Conservation (phyloP, 2,888 invertebrate genomes). For the Girardia tigrina region DNA sequence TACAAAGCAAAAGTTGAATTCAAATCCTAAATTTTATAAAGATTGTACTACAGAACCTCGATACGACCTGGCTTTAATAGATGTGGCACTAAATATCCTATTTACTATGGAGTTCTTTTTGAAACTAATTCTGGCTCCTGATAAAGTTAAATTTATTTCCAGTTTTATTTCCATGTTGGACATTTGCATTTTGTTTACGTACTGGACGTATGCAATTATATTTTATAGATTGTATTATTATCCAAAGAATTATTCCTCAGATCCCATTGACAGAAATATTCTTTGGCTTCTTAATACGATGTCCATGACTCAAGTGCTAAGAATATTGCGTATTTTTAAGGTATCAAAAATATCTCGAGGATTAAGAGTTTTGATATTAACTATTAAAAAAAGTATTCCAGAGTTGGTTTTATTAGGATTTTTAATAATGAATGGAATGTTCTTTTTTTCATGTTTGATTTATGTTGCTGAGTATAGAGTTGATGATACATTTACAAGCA, state of each 20-base stretch:
- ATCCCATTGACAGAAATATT: background rate
- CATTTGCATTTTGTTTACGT: constrained; percentile 34
- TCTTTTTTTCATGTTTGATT: constrained; percentile 46
- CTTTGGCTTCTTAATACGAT: constrained; percentile 35
- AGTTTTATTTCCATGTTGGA: constrained; percentile 36
- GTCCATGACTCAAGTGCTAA: constrained; percentile 36
- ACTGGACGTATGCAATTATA: constrained; percentile 36
- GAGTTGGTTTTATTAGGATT: constrained; percentile 47
- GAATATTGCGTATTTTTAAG: constrained; percentile 36
- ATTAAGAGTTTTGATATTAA: constrained; percentile 45
- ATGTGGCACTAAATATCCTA: constrained; percentile 43
- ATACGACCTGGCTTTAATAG: constrained; percentile 41
- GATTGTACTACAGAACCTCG: constrained; percentile 36
- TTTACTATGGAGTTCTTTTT: constrained; percentile 45
- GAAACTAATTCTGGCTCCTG: constrained; percentile 35
- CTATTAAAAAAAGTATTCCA: constrained; percentile 46
- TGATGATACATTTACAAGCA: constrained; percentile 38
- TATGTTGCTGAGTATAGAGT: constrained; percentile 43
- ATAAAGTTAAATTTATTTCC: constrained; percentile 36
- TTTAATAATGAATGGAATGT: constrained; percentile 46
- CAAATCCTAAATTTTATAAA: constrained; percentile 35
- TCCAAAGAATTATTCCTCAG: constrained; percentile 6
- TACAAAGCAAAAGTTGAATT: constrained; percentile 21
- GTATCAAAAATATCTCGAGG: constrained; percentile 41
- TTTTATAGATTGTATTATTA: constrained; percentile 37